Conservation (phyloP, 2,888 invertebrate species). For the Mythimna albipuncta region DNA sequence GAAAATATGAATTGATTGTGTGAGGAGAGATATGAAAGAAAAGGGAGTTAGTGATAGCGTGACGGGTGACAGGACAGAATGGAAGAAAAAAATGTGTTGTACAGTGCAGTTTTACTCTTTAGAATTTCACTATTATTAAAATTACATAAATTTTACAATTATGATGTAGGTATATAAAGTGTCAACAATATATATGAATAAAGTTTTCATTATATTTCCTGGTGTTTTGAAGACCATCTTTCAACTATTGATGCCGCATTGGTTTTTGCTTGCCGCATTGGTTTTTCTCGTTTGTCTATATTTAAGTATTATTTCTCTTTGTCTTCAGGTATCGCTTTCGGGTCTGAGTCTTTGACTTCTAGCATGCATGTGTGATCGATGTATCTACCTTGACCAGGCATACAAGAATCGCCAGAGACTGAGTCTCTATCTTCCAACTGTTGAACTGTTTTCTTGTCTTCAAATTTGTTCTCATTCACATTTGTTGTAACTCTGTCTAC, state of each 20-base stretch:
- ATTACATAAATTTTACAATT: neutral
- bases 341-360: neutral
- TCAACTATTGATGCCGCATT: neutral
- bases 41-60: no score
- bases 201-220: neutral
- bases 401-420: no score
- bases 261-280: no score
- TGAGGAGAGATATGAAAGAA: no score
- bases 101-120: neutral
- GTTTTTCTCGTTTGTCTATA: neutral
- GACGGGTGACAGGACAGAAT: no score
- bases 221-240: neutral
- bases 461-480: neutral
- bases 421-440: neutral
- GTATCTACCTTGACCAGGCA: no score
- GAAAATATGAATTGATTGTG: no score
- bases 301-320: neutral
- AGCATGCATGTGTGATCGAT: accelerated
- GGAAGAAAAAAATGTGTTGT: no score
- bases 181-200: neutral
- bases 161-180: neutral
- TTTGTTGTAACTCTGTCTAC: neutral
- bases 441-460: neutral
- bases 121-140: no score
- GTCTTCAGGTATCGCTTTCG: neutral